phyloP scores from a whole-genome alignment of 2,888 invertebrate genomes.

The Venusia cambrica region DNA sequence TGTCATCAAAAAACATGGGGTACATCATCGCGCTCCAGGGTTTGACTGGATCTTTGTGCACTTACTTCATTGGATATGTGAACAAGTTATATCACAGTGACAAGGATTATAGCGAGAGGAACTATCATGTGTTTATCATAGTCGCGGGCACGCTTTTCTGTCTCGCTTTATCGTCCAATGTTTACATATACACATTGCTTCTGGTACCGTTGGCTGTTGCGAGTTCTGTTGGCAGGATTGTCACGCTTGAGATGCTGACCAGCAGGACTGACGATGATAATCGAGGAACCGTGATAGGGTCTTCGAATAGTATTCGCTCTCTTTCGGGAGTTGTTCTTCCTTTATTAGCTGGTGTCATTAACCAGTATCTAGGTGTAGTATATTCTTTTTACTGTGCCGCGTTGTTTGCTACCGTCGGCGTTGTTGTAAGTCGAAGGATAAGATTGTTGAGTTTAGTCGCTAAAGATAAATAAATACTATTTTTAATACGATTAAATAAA shows the following conservation, averaged over 20 bases:
- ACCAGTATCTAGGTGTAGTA: constrained; percentile 64
- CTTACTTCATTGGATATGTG: constrained; percentile 62
- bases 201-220: constrained; percentile 71
- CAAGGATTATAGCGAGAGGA: constrained; percentile 52
- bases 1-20: constrained; percentile 72
- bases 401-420: constrained; percentile 47
- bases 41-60: constrained; percentile 60
- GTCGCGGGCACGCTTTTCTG: constrained; percentile 60
- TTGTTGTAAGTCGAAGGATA: constrained; percentile 46
- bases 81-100: constrained; percentile 64
- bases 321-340: constrained; percentile 79
- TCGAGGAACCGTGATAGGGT: constrained; percentile 78
- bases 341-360: constrained; percentile 70
- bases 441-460: constrained; percentile 28
- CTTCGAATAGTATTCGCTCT: constrained; percentile 77
- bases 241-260: constrained; percentile 71
- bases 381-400: constrained; percentile 53
- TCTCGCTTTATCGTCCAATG: constrained; percentile 55
- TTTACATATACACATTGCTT: constrained; percentile 55
- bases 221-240: constrained; percentile 65
- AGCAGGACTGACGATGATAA: constrained; percentile 66
- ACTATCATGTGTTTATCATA: constrained; percentile 64
- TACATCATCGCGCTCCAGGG: constrained; percentile 78
- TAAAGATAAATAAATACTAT: constrained; percentile 32
- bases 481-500: not conserved